A percentile compares a stretch with the other conserved stretches of the same genome.
phyloP scores from a whole-genome alignment of 2,888 invertebrate species.

The Prionchulus punctatus region DNA sequence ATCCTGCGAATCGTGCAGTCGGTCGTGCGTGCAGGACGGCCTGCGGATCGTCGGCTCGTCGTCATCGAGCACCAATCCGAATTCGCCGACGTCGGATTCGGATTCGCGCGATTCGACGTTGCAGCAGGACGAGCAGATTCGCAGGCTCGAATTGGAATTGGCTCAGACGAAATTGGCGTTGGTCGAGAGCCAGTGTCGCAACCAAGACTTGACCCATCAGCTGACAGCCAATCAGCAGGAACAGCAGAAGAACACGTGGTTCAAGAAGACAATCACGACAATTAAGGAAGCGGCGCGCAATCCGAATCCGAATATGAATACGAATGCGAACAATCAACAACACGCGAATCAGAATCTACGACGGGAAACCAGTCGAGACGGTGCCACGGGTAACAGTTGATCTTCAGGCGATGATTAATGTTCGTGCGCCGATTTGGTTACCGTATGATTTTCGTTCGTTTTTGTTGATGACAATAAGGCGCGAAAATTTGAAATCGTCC shows the following conservation, averaged over 20 bases:
- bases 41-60: background rate
- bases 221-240: constrained; percentile 37
- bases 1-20: constrained; percentile 4
- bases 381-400: too few relatives aligned
- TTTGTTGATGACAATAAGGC: too few relatives aligned
- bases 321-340: too few relatives aligned
- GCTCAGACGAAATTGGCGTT: constrained; percentile 91
- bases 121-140: constrained; percentile 37
- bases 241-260: constrained; percentile 48
- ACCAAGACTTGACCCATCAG: constrained; percentile 82
- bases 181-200: constrained; percentile 88
- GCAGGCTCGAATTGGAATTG: constrained; percentile 80
- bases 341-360: too few relatives aligned
- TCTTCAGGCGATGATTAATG: too few relatives aligned
- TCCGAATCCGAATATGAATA: too few relatives aligned
- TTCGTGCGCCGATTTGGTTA: too few relatives aligned
- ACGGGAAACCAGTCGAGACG: too few relatives aligned
- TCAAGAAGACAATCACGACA: constrained; percentile 67
- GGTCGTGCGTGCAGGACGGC: background rate
- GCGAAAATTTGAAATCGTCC: too few relatives aligned
- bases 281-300: constrained; percentile 39
- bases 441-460: too few relatives aligned
- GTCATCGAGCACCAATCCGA: background rate
- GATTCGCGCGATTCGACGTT: constrained; percentile 31
- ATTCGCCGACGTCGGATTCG: background rate